Evolutionary conservation across 2,888 invertebrate genomes (phyloP).

Genomic region (Incurvaria masculella): DNA sequence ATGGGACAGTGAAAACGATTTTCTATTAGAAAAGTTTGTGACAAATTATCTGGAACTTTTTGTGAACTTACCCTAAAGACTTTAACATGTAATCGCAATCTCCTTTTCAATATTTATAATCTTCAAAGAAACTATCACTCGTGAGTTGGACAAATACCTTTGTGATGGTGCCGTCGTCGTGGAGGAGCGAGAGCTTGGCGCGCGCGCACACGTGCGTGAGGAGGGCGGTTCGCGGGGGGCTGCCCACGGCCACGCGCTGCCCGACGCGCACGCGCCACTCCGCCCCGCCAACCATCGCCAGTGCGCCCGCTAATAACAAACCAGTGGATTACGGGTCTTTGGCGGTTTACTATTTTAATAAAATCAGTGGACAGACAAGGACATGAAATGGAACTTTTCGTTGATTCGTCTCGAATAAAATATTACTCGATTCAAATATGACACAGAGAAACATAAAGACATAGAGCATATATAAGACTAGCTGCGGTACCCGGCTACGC

Average conservation of each 20-base stretch:
- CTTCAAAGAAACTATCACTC: not conserved
- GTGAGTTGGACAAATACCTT: slow-evolving; percentile 31
- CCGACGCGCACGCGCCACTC: slow-evolving; percentile 46
- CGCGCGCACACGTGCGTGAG: slow-evolving; percentile 42
- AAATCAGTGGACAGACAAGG: too few relatives aligned
- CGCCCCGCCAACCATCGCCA: slow-evolving; percentile 46
- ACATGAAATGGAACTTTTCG: too few relatives aligned
- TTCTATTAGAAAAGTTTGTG: too few relatives aligned
- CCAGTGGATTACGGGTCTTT: too few relatives aligned
- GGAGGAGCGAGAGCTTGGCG: slow-evolving; percentile 39
- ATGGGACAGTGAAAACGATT: too few relatives aligned
- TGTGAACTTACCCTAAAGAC: not conserved
- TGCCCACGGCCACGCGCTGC: slow-evolving; percentile 35
- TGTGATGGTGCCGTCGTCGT: slow-evolving; percentile 38
- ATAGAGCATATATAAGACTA: too few relatives aligned
- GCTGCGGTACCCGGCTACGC: too few relatives aligned
- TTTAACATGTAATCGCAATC: not conserved
- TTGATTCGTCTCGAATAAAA: too few relatives aligned
- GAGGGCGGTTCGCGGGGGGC: slow-evolving; percentile 36
- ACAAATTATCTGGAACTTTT: too few relatives aligned
- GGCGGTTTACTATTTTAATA: too few relatives aligned
- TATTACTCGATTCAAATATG: too few relatives aligned
- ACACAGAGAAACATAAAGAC: too few relatives aligned
- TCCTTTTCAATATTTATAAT: not conserved
- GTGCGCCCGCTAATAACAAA: slow-evolving; percentile 33